A percentile compares a stretch with the other conserved stretches of the same genome.
Evolutionary conservation across 2,888 invertebrate genomes (phyloP).

Genomic region (Fragum sueziense): DNA sequence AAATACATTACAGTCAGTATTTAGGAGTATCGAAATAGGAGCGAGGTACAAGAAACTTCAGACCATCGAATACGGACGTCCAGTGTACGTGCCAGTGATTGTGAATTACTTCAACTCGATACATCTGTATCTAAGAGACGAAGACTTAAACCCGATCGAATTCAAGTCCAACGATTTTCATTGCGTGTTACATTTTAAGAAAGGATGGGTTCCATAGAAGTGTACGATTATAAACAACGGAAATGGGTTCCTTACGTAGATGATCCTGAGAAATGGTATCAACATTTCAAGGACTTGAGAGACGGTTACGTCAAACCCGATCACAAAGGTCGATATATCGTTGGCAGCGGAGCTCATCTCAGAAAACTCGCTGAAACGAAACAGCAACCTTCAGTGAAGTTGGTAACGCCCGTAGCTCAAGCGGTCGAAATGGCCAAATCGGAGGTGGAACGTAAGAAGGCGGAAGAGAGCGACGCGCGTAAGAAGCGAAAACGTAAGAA

Average conservation of each 20-base stretch:
- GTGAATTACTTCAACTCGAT: not conserved
- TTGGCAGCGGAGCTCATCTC: slow-evolving; percentile 15
- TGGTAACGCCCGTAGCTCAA: slow-evolving; percentile 41
- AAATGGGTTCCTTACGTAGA: slow-evolving; percentile 33
- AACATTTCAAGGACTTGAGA: slow-evolving; percentile 20
- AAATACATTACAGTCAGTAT: slow-evolving; percentile 10
- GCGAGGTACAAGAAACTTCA: slow-evolving; percentile 19
- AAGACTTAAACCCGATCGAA: slow-evolving; percentile 20
- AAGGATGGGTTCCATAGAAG: slow-evolving; percentile 43
- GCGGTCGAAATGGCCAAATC: slow-evolving; percentile 37
- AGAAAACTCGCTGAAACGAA: not conserved
- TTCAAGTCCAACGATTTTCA: slow-evolving; percentile 29
- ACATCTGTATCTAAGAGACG: slow-evolving; percentile 17
- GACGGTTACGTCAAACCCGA: slow-evolving; percentile 25
- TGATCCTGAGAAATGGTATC: slow-evolving; percentile 28
- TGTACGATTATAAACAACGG: slow-evolving; percentile 26
- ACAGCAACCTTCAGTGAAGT: slow-evolving; percentile 13
- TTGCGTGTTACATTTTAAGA: slow-evolving; percentile 31
- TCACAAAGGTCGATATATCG: slow-evolving; percentile 28
- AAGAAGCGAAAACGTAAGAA: slow-evolving; percentile 12
- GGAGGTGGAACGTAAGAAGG: slow-evolving; percentile 26
- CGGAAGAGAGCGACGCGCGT: slow-evolving; percentile 20
- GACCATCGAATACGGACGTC: not conserved
- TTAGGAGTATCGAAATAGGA: slow-evolving; percentile 31
- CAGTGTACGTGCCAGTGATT: slow-evolving; percentile 19